Base-by-base conservation (phyloP, 2,797 vertebrate genomes). In the Crocidura indochinensis region DNA sequence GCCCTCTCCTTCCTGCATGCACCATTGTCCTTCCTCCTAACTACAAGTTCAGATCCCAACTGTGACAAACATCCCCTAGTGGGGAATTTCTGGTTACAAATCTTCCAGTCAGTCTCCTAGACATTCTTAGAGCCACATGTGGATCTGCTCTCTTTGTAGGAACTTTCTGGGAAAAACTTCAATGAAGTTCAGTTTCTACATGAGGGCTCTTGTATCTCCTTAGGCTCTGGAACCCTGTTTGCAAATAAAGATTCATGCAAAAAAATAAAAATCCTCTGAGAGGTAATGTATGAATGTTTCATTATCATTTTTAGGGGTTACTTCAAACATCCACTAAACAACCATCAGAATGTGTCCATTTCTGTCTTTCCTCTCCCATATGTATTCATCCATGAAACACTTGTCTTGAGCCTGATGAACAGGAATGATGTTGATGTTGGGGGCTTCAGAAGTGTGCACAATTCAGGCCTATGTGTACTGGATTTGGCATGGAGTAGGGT, bases 31-130 rank as follows among this genome's bases (percentile, higher is more conserved):
- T 17, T 22, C 62, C 12, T 3, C 0, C n/a, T 1, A 31, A 44
- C 56, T 73, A 85, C 53, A 78, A 75, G 60, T 84, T 84, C 22
- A 24, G 46, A 69, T 78, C 26, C 72, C 51, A 72, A 68, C 14
- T 60, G 19, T 10, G 20, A 26, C 27, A 29, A 27, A 11, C 31
- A 11, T 49, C 4, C 26, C 65, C 6, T 6, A n/a, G 38, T 60
- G 65, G 2, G 38, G 46, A 60, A n/a, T 83, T 93, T 89, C 62
- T 84, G 62, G 68, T 19, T 75, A 47, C 56, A 74, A 44, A 81
- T 12, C 15, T 10, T 38, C 38, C 38, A 38, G 38, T 38, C 38
- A 38, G 38, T 38, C 38, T 38, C 38, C 38, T 38, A 5, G 38
- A 38, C 38, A 38, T 5, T 38, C 38, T 38, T n/a, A n/a, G n/a